phyloP scores from a whole-genome alignment of 2,797 vertebrate genomes.

The Intellagama lesueurii region DNA sequence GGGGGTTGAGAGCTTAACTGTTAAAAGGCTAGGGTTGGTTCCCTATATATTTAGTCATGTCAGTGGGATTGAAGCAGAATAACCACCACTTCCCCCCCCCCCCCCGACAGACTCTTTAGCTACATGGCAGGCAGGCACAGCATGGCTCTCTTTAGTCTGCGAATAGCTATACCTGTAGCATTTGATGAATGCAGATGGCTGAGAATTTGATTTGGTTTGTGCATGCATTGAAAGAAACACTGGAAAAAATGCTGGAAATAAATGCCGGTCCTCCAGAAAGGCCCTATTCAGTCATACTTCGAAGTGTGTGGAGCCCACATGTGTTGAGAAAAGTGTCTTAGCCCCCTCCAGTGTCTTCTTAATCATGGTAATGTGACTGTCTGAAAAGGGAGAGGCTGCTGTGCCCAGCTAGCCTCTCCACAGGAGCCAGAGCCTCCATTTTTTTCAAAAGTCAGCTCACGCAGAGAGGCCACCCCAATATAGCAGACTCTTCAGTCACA shows the following conservation, averaged over 20 bases:
- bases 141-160: neutral
- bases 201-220: neutral
- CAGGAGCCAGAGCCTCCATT: too few relatives aligned
- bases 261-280: neutral
- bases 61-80: neutral
- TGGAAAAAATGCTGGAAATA: neutral
- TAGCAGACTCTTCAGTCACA: too few relatives aligned
- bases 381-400: too few relatives aligned
- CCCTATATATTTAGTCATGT: neutral
- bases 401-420: too few relatives aligned
- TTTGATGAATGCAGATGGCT: neutral
- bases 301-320: too few relatives aligned
- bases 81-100: too few relatives aligned
- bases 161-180: neutral
- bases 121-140: neutral
- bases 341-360: too few relatives aligned
- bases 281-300: too few relatives aligned
- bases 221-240: neutral
- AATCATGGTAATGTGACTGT: too few relatives aligned
- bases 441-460: too few relatives aligned
- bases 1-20: neutral
- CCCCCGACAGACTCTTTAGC: neutral
- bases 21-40: neutral
- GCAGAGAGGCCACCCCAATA: too few relatives aligned
- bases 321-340: too few relatives aligned